These are phyloP conservation scores for Lithobates pipiens DNA, from an alignment of 2,797 vertebrate species.

Conservation along the genomic window DNA sequence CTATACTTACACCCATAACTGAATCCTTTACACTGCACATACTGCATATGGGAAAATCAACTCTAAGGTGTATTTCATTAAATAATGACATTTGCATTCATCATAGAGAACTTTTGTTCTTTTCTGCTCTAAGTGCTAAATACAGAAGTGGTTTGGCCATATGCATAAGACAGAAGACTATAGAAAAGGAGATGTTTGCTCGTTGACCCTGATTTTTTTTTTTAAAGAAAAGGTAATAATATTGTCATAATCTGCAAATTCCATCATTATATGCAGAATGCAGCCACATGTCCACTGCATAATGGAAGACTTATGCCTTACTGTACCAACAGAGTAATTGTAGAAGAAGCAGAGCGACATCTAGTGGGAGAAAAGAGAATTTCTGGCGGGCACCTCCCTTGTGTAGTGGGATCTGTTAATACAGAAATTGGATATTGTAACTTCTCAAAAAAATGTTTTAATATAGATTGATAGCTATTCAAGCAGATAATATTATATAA, in stretches of 20 bases:
- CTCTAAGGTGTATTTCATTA: no score
- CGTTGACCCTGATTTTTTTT: not conserved
- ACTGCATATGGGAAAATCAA: no score
- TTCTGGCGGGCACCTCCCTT: not conserved
- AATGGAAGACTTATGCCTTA: not conserved
- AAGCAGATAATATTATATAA: no score
- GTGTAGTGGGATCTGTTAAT: not conserved
- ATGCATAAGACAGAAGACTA: not conserved
- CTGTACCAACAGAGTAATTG: not conserved
- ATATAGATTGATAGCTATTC: no score
- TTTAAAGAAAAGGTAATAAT: not conserved
- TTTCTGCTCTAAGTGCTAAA: no score
- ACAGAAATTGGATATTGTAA: not conserved
- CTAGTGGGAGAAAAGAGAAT: constrained; percentile 4
- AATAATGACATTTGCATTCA: no score
- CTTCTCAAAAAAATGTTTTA: not conserved
- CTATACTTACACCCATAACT: no score
- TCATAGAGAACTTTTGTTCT: no score
- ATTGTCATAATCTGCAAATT: not conserved
- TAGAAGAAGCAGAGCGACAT: not conserved
- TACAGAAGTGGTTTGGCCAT: no score
- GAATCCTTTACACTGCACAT: no score
- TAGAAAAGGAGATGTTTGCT: not conserved
- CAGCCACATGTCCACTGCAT: not conserved
- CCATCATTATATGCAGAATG: not conserved